A percentile compares a stretch with the other conserved stretches of the same genome.
These are phyloP conservation scores for Amyelois transitella DNA, from an alignment of 1,140 invertebrate species.

Conservation along the genomic window DNA sequence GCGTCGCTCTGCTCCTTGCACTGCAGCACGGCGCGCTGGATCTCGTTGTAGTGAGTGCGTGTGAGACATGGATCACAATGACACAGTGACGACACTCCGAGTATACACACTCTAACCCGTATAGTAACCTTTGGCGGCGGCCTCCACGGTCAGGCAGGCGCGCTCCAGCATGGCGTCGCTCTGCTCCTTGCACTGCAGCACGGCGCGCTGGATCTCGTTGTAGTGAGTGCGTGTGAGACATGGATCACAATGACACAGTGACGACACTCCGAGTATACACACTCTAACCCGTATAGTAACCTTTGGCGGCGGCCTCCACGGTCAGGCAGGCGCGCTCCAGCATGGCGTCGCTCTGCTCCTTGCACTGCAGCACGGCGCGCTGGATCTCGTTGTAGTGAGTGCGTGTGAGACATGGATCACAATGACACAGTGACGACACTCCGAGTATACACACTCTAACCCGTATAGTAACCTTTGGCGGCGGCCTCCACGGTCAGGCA, in stretches of 20 bases:
- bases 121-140: slow-evolving; percentile 93
- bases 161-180: slow-evolving; percentile 96
- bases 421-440: too few relatives aligned
- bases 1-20: slow-evolving; percentile 97
- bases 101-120: too few relatives aligned
- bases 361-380: slow-evolving; percentile 95
- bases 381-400: slow-evolving; percentile 98
- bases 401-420: too few relatives aligned
- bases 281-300: too few relatives aligned
- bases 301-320: slow-evolving; percentile 95
- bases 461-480: slow-evolving; percentile 84
- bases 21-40: slow-evolving; percentile 94
- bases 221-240: too few relatives aligned
- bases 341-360: slow-evolving; percentile 97
- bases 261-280: too few relatives aligned
- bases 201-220: slow-evolving; percentile 96
- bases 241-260: too few relatives aligned
- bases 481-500: slow-evolving; percentile 96
- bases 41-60: slow-evolving; percentile 98
- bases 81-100: too few relatives aligned
- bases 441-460: too few relatives aligned
- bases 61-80: too few relatives aligned
- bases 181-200: slow-evolving; percentile 97
- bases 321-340: slow-evolving; percentile 96
- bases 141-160: slow-evolving; percentile 96